These are phyloP conservation scores for Neodiprion pinetum DNA, from an alignment of 1,140 invertebrate species.

Conservation along the genomic window DNA sequence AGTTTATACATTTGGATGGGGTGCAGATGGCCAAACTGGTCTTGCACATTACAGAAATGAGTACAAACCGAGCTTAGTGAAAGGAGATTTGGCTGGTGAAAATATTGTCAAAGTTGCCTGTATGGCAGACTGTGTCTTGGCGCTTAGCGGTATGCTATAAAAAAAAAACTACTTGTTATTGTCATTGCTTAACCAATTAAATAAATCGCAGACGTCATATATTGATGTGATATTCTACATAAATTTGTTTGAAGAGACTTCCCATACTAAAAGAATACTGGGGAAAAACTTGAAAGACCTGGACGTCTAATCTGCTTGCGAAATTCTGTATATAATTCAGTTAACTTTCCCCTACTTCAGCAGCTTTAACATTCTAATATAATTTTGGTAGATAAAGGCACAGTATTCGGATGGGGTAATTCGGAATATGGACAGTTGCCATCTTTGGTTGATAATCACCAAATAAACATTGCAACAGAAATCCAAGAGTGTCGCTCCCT, in stretches of 20 bases:
- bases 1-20: slow-evolving; percentile 91
- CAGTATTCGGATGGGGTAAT: slow-evolving; percentile 97
- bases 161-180: slow-evolving; percentile 9
- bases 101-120: slow-evolving; percentile 83
- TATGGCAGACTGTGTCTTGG: slow-evolving; percentile 86
- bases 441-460: slow-evolving; percentile 52
- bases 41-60: slow-evolving; percentile 74
- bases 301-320: no score
- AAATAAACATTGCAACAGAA: slow-evolving; percentile 74
- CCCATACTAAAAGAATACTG: no score
- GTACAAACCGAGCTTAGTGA: slow-evolving; percentile 67
- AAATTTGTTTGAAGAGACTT: no score
- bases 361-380: slow-evolving; percentile 18
- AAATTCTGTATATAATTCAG: no score
- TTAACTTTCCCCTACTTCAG: no score
- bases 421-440: slow-evolving; percentile 90
- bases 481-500: slow-evolving; percentile 68
- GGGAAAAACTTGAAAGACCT: no score
- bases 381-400: slow-evolving; percentile 78
- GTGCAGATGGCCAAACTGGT: slow-evolving; percentile 95
- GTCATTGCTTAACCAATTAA: slow-evolving; percentile 1
- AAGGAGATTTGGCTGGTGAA: slow-evolving; percentile 85
- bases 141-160: slow-evolving; percentile 76
- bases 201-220: not conserved
- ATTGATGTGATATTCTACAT: no score